These are phyloP conservation scores for Lithosia quadra DNA, from an alignment of 2,888 invertebrate genomes.

Conservation along the genomic window DNA sequence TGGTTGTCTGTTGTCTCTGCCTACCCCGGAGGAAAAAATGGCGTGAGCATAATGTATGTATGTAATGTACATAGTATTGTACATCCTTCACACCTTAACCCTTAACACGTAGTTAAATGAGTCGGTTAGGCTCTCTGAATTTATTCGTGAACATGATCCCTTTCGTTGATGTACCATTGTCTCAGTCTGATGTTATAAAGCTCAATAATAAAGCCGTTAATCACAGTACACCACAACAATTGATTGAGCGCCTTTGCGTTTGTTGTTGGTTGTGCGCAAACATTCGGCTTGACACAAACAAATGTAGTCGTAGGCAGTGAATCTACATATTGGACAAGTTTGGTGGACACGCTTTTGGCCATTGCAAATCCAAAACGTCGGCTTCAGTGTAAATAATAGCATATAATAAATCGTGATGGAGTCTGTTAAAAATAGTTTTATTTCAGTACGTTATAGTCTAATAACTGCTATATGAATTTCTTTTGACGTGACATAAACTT, in stretches of 20 bases:
- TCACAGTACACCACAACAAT: slow-evolving; percentile 4
- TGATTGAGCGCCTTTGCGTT: slow-evolving; percentile 1
- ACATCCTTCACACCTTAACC: neutral
- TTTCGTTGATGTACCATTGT: neutral
- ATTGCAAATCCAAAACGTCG: neutral
- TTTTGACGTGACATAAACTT: no score
- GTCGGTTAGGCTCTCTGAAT: neutral
- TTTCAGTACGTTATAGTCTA: no score
- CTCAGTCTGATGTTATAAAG: slow-evolving; percentile 27
- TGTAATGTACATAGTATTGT: no score
- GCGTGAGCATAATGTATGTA: no score
- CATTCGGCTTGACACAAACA: neutral
- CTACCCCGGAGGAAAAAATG: no score
- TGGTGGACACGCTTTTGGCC: neutral
- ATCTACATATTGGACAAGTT: neutral
- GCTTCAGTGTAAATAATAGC: no score
- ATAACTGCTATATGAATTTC: no score
- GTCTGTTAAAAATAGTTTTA: no score
- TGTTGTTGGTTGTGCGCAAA: neutral
- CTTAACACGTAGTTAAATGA: neutral
- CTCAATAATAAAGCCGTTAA: neutral
- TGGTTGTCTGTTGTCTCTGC: no score
- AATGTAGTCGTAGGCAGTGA: neutral
- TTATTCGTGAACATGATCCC: neutral
- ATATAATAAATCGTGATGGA: no score